Evolutionary conservation across 1,140 invertebrate species (phyloP).

Genomic region (Pseudomyrmex pallidus): DNA sequence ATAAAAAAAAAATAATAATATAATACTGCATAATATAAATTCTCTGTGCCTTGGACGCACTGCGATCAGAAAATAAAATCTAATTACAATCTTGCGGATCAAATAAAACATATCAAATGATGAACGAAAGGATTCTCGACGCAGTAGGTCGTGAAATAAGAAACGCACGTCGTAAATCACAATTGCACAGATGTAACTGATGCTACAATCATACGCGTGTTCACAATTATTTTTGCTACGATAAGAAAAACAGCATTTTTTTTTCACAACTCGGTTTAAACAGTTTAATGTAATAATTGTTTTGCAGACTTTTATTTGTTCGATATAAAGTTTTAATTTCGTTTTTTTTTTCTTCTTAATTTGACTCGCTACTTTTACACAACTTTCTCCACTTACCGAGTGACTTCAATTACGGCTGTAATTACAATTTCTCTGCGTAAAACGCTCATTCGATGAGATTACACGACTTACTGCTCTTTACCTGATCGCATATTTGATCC

Average conservation of each 20-base stretch:
- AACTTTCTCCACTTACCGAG: constrained; percentile 33
- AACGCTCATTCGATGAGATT: constrained; percentile 14
- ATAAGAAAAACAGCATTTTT: constrained; percentile 26
- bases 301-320: background rate
- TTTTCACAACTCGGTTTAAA: background rate
- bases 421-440: constrained; percentile 25
- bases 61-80: background rate
- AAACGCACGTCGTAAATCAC: constrained; percentile 62
- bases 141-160: background rate
- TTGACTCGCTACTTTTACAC: background rate
- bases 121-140: constrained; percentile 4
- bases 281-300: background rate
- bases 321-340: too few species aligned
- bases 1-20: background rate
- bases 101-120: constrained; percentile 35
- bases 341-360: too few species aligned
- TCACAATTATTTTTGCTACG: constrained; percentile 30
- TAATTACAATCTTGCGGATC: constrained; percentile 20
- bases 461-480: constrained; percentile 47
- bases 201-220: constrained; percentile 51
- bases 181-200: constrained; percentile 46
- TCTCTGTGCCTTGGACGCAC: background rate
- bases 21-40: too few species aligned
- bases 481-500: constrained; percentile 64
- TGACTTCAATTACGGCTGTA: constrained; percentile 35